Base-by-base conservation (phyloP, 2,888 invertebrate genomes). In the Diplazon laetatorius region DNA sequence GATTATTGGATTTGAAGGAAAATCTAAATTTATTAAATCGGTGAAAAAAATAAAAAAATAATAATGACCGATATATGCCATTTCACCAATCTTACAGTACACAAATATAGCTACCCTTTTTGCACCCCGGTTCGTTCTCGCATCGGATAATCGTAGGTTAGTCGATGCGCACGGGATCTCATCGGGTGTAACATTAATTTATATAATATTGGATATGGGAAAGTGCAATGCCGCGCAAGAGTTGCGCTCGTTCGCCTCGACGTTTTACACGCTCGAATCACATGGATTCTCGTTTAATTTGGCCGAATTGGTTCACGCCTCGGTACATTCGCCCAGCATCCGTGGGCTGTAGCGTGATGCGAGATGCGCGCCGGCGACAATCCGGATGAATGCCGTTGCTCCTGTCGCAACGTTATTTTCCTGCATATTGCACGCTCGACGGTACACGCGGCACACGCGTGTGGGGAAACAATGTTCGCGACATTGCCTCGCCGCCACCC, bases 231-330 rank as follows among this genome's bases (percentile, higher is more conserved):
- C 70, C 78, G 73, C 52, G 76, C 48, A 68, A 76, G n/a, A 5
- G 2, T 6, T 6, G 6, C 30, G 30, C 30, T 30, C 30, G 30
- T 30, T 6, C 6, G 30, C 30, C 30, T 30, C 30, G 30, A 30
- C 30, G 30, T 30, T 30, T 2, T 30, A 30, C 63, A 68, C 63
- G 48, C 66, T 52, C 44, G 72, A 76, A 78, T 80, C 76, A 69
- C 81, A 69, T 80, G 82, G 68, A 76, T 75, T 81, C 77, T 77
- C 82, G 81, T 86, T 86, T 86, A 86, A 86, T 86, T 86, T 85
- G 84, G 76, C 75, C 80, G 83, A 84, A 85, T 84, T 81, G 81
- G 80, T 86, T 86, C 82, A 82, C 82, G 83, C 82, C 81, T 83
- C 80, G 84, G 82, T 83, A 78, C 72, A 81, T 75, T 82, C 82